phyloP scores from a whole-genome alignment of 2,113 vertebrate species.

The Irena cyanogastra region DNA sequence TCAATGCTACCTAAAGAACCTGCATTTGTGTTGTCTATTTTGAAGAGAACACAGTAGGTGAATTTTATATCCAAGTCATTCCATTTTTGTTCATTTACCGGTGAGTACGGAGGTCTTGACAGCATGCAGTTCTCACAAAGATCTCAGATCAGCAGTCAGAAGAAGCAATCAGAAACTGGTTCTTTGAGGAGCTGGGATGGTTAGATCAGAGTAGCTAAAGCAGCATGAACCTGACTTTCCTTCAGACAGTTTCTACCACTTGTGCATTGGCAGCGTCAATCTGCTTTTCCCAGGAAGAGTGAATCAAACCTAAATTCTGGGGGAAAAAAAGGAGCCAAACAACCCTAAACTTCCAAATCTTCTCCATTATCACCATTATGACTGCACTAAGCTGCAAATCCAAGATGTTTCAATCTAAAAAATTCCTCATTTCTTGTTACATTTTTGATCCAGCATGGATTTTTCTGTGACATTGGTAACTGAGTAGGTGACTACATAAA shows the following conservation, averaged over 20 bases:
- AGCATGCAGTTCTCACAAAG: background rate
- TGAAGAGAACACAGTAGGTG: background rate
- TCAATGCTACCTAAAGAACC: background rate
- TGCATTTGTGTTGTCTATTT: background rate
- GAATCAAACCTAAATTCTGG: background rate
- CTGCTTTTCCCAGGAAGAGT: background rate
- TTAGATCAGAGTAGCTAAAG: background rate
- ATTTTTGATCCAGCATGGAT: background rate
- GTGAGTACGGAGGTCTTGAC: background rate
- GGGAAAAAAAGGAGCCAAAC: background rate
- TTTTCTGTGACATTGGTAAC: background rate
- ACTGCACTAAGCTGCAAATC: background rate
- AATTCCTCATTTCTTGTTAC: background rate
- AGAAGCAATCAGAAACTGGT: background rate
- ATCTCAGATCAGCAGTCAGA: background rate
- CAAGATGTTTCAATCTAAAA: background rate
- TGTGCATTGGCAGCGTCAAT: background rate
- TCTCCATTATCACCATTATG: background rate
- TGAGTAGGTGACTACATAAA: background rate
- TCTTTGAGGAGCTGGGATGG: background rate
- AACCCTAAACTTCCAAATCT: background rate
- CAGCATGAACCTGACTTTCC: background rate
- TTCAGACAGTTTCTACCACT: background rate
- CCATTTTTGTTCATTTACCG: background rate
- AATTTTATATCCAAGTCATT: background rate